Percentiles rank a stretch among this genome's conserved stretches.
phyloP scores from a whole-genome alignment of 2,888 invertebrate species.

The Baronia brevicornis region DNA sequence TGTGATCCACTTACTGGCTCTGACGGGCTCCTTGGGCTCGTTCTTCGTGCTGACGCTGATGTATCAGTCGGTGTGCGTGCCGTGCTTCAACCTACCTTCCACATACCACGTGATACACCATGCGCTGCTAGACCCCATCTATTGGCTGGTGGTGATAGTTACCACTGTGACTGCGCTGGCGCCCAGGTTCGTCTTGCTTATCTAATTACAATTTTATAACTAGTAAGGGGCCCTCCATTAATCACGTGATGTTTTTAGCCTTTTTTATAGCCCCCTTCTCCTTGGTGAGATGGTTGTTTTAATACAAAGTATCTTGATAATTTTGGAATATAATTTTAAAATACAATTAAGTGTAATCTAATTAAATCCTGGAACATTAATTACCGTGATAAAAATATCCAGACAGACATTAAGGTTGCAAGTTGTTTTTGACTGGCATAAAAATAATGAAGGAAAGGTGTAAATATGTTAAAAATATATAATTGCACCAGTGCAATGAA shows the following conservation, averaged over 20 bases:
- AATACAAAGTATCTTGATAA: too few species aligned
- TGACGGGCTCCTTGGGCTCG: slow-evolving; percentile 84
- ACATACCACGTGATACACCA: slow-evolving; percentile 91
- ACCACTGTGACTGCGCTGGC: slow-evolving; percentile 85
- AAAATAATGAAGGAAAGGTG: too few species aligned
- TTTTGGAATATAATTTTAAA: too few species aligned
- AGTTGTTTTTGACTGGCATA: too few species aligned
- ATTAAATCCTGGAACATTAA: too few species aligned
- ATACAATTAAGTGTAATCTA: neutral
- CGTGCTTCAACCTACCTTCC: slow-evolving; percentile 88
- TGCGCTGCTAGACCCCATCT: slow-evolving; percentile 82
- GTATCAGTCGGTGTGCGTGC: slow-evolving; percentile 88
- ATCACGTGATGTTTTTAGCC: too few species aligned
- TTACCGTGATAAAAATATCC: too few species aligned
- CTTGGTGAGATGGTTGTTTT: too few species aligned
- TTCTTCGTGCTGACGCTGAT: slow-evolving; percentile 90
- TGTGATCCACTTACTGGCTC: slow-evolving; percentile 85
- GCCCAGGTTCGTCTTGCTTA: slow-evolving; percentile 80
- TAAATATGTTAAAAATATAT: neutral
- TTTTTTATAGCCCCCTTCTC: too few species aligned
- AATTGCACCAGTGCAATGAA: neutral
- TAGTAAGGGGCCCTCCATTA: too few species aligned
- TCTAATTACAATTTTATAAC: too few species aligned
- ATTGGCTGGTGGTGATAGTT: slow-evolving; percentile 88
- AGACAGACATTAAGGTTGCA: too few species aligned